These are phyloP conservation scores for Spheniscus humboldti DNA, from an alignment of 2,797 vertebrate species.

Conservation along the genomic window DNA sequence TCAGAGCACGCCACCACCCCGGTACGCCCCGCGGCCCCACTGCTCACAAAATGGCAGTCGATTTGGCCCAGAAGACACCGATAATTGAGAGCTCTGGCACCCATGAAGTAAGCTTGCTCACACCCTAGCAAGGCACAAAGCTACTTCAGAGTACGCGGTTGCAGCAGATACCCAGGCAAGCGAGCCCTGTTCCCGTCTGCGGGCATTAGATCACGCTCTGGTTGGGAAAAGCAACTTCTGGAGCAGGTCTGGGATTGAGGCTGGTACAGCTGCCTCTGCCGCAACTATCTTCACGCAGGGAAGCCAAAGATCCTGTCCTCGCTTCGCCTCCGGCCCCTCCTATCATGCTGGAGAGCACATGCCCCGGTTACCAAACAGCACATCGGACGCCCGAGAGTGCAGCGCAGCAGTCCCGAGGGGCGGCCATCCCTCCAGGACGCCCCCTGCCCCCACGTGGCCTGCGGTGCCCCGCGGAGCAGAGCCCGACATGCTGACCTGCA, in stretches of 20 bases:
- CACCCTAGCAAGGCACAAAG: neutral
- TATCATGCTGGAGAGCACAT: neutral
- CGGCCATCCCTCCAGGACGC: neutral
- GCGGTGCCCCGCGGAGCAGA: neutral
- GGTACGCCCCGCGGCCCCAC: fast-evolving
- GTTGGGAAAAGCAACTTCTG: neutral
- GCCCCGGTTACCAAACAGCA: neutral
- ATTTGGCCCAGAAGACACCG: neutral
- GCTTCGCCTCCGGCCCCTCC: neutral
- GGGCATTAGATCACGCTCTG: fast-evolving
- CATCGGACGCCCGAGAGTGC: neutral
- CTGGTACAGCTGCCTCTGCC: neutral
- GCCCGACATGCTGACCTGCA: neutral
- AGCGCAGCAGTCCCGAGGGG: neutral
- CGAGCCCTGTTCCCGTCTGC: neutral
- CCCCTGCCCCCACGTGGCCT: no score
- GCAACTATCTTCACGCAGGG: neutral
- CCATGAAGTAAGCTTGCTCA: neutral
- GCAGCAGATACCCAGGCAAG: neutral
- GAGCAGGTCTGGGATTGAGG: neutral
- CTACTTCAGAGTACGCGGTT: fast-evolving
- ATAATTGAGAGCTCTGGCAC: neutral
- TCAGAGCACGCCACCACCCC: neutral
- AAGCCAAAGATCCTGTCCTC: neutral
- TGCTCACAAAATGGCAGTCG: fast-evolving